Evolutionary conservation across 2,888 invertebrate species (phyloP), one percentile per base, ranked within the genome.

Genomic region (Dendrolimus pini): DNA sequence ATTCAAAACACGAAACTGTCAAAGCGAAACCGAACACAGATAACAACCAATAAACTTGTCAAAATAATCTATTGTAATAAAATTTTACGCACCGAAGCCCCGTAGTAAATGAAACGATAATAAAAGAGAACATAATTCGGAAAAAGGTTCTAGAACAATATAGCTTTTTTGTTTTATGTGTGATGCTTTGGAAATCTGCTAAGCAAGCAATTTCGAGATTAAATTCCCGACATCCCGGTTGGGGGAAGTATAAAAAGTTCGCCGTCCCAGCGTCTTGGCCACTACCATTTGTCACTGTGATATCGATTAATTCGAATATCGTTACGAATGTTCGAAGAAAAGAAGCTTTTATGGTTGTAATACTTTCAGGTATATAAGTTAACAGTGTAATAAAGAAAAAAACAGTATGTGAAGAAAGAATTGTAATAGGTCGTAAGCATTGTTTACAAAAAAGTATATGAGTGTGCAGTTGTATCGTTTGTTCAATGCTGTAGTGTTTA

Each of bases 191-290:
- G 73, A 78, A 81, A 82, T 86, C 78, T 75, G 83, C 85, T 83
- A 81, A 82, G 81, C 82, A 80, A 84, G 85, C 87, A 81, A 82
- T 86, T 80, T 75, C 72, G 63, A 84, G 86, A 87, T 87, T 86
- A 86, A 87, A 87, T 87, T 85, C 86, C 79, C 74, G 63, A 79
- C 72, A 80, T 78, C 75, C 70, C 77, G 84, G 80, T 78, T 65
- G 63, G 70, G 63, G 62, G 66, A 65, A 75, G 75, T 78, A 82
- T 82, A 83, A 85, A 85, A 85, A 82, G 71, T 78, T 73, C 65
- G 65, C 67, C 60, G 66, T 67, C 70, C 68, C 65, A 67, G 69
- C 66, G 59, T 55, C 2, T 54, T 57, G 14, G 53, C 65, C 69
- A 59, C 63, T 78, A 80, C 80, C 61, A 71, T 57, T 57, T 59